Conservation (phyloP, 2,888 invertebrate genomes). For the Strigamia maritima region DNA sequence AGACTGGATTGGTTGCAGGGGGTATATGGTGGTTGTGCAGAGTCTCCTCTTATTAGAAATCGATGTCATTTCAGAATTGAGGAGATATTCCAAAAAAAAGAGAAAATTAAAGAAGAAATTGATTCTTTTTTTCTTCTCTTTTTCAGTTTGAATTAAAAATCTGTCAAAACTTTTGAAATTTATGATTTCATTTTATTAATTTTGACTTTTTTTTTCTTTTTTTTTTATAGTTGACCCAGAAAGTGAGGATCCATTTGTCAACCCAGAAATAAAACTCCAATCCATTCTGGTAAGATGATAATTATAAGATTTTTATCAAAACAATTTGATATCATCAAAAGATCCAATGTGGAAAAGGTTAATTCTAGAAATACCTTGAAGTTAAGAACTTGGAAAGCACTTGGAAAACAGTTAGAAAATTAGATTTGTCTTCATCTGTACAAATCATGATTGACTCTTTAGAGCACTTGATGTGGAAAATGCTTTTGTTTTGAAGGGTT, state of each 20-base stretch:
- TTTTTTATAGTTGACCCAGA: neutral
- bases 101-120: neutral
- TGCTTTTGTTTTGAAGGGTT: no score
- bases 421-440: no score
- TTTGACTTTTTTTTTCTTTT: neutral
- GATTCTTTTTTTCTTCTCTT: neutral
- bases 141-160: no score
- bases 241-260: neutral
- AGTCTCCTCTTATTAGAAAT: neutral
- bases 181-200: neutral
- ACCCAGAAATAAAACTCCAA: constrained; percentile 9
- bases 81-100: neutral
- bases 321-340: neutral
- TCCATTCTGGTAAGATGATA: constrained; percentile 8
- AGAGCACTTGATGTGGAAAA: no score
- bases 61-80: neutral
- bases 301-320: neutral
- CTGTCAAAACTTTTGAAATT: no score
- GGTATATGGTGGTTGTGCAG: neutral
- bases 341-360: neutral
- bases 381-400: no score
- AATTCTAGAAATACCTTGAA: neutral
- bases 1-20: neutral
- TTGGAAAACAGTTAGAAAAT: no score
- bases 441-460: no score